phyloP scores from a whole-genome alignment of 2,113 vertebrate genomes.

The Electrona antarctica region DNA sequence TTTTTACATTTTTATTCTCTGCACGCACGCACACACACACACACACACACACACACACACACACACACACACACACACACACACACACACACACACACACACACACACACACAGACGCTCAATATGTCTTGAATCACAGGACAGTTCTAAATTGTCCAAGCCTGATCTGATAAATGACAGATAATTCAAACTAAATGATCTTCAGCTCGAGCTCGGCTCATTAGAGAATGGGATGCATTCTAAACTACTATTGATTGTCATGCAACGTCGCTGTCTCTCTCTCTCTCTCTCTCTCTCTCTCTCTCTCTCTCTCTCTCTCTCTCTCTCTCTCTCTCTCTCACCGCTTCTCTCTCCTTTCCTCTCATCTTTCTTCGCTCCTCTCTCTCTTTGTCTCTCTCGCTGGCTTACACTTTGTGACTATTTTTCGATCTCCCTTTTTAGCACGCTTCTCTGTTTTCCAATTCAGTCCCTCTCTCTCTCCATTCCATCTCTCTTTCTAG shows the following conservation, averaged over 20 bases:
- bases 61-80: not conserved
- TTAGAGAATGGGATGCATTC: constrained; percentile 68
- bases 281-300: not conserved
- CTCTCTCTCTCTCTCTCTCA: constrained; percentile 7
- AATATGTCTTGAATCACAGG: not conserved
- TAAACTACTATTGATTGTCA: constrained; percentile 76
- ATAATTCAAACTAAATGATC: constrained; percentile 68
- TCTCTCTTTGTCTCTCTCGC: constrained; percentile 21
- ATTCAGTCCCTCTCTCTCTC: not conserved
- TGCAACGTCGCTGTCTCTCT: constrained; percentile 14
- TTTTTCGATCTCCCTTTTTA: not conserved
- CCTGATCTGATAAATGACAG: constrained; percentile 65
- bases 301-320: not conserved
- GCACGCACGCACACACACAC: not conserved
- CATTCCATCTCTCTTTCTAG: constrained; percentile 8
- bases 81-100: not conserved
- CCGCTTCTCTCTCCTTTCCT: constrained; percentile 24
- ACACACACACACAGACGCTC: not conserved
- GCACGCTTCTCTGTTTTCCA: not conserved
- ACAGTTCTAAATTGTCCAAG: constrained; percentile 34
- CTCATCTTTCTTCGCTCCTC: not conserved
- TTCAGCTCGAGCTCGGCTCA: constrained; percentile 56
- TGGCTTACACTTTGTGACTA: not conserved
- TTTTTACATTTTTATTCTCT: not conserved
- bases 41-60: constrained; percentile 6